These are phyloP conservation scores for Bucco capensis DNA, from an alignment of 2,113 vertebrate genomes.

Conservation along the genomic window DNA sequence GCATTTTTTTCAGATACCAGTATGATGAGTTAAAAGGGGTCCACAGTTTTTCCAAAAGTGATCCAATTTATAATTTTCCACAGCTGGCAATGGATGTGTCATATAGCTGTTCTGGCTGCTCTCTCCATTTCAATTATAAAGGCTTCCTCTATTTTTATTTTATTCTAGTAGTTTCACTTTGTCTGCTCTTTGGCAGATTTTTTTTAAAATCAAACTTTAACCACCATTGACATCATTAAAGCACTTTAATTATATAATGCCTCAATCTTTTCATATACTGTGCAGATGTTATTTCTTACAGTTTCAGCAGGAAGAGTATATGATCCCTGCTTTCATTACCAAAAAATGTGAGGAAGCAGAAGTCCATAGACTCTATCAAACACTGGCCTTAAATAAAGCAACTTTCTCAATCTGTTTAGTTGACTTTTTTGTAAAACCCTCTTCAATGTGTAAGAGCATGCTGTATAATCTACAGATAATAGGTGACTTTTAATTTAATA, in stretches of 20 bases:
- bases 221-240: neutral
- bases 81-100: conserved; percentile 47
- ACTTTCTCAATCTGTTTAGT: neutral
- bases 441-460: neutral
- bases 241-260: neutral
- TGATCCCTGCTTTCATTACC: neutral
- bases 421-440: neutral
- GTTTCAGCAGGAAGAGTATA: neutral
- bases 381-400: neutral
- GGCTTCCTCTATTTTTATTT: neutral
- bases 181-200: neutral
- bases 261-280: neutral
- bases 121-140: neutral
- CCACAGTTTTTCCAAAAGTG: conserved; percentile 48
- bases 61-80: conserved; percentile 64
- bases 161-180: conserved; percentile 7
- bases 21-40: conserved; percentile 45
- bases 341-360: neutral
- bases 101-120: conserved; percentile 27
- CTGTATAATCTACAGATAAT: neutral
- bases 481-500: neutral
- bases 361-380: neutral
- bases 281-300: conserved; percentile 21
- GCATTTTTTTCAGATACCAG: neutral
- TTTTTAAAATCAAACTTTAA: neutral